Evolutionary conservation across 2,888 invertebrate species (phyloP).

Genomic region (Elmis aenea): DNA sequence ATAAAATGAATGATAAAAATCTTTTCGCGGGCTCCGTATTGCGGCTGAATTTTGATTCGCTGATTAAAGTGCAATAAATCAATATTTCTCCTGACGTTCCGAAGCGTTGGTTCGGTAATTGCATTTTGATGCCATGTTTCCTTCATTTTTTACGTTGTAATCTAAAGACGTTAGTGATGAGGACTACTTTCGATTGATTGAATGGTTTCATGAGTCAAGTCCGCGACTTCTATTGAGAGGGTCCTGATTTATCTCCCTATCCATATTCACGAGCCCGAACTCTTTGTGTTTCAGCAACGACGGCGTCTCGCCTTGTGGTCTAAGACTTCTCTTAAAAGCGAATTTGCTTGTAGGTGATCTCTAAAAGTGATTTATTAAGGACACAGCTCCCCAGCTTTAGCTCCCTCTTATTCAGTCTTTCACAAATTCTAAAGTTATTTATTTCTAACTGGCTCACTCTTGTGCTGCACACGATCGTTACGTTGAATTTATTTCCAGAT

Average conservation of each 20-base stretch:
- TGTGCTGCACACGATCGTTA: constrained; percentile 17
- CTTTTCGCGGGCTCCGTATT: too few relatives aligned
- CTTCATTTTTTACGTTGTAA: constrained; percentile 7
- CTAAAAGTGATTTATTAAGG: constrained; percentile 37
- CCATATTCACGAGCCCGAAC: constrained; percentile 31
- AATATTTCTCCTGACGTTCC: too few relatives aligned
- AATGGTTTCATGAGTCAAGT: constrained; percentile 26
- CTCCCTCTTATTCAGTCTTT: constrained; percentile 21
- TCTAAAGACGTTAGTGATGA: constrained; percentile 15
- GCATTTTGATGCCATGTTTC: constrained; percentile 8
- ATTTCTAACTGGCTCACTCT: constrained; percentile 22
- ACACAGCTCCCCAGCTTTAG: constrained; percentile 25
- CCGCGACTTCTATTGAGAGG: constrained; percentile 26
- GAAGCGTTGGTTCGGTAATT: too few relatives aligned
- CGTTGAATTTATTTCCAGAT: constrained; percentile 22
- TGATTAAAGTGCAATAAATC: too few relatives aligned
- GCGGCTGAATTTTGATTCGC: too few relatives aligned
- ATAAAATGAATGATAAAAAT: too few relatives aligned
- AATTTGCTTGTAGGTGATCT: constrained; percentile 38
- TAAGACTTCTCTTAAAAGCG: constrained; percentile 34
- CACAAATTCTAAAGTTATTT: constrained; percentile 29
- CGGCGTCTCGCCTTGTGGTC: constrained; percentile 25
- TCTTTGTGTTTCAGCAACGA: constrained; percentile 28
- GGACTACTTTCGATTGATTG: constrained; percentile 27
- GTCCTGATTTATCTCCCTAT: constrained; percentile 32